Evolutionary conservation across 2,888 invertebrate species (phyloP).

Genomic region (Scaptomyza parva): DNA sequence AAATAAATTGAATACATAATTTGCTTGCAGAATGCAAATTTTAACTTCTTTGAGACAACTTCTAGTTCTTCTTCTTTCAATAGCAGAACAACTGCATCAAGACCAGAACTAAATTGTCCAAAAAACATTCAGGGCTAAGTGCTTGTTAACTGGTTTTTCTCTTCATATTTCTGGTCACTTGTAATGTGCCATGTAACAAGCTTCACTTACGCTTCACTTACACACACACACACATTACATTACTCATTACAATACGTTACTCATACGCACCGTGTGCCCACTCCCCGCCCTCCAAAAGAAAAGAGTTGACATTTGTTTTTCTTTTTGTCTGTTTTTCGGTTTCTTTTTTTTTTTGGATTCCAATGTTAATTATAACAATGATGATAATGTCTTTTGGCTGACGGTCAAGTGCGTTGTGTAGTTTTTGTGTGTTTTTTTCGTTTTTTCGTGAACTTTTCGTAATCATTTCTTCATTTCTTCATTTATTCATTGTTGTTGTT

Average conservation of each 20-base stretch:
- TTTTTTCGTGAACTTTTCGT: slow-evolving; percentile 44
- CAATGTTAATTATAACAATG: slow-evolving; percentile 58
- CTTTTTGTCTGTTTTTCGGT: slow-evolving; percentile 2
- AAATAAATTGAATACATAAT: slow-evolving; percentile 29
- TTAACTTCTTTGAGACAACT: not conserved
- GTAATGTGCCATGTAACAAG: slow-evolving; percentile 51
- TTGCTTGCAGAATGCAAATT: slow-evolving; percentile 36
- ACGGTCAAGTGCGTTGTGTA: slow-evolving; percentile 54
- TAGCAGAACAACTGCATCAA: slow-evolving; percentile 3
- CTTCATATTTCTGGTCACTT: slow-evolving; percentile 13
- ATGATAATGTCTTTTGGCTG: slow-evolving; percentile 57
- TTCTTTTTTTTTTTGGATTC: slow-evolving; percentile 18
- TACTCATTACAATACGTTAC: slow-evolving; percentile 34
- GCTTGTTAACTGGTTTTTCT: slow-evolving; percentile 10
- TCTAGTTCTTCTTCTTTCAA: not conserved
- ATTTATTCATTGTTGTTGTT: slow-evolving; percentile 30
- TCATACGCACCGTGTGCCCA: slow-evolving; percentile 61
- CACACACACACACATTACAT: slow-evolving; percentile 29
- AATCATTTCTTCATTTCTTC: slow-evolving; percentile 32
- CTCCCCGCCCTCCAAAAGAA: too few species aligned
- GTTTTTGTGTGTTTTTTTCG: slow-evolving; percentile 25
- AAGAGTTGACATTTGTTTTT: slow-evolving; percentile 34
- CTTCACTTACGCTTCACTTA: slow-evolving; percentile 1
- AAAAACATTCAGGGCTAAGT: slow-evolving; percentile 35
- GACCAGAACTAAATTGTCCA: slow-evolving; percentile 7